These are phyloP conservation scores for Protonemura montana DNA, from an alignment of 2,888 invertebrate genomes.

Conservation along the genomic window DNA sequence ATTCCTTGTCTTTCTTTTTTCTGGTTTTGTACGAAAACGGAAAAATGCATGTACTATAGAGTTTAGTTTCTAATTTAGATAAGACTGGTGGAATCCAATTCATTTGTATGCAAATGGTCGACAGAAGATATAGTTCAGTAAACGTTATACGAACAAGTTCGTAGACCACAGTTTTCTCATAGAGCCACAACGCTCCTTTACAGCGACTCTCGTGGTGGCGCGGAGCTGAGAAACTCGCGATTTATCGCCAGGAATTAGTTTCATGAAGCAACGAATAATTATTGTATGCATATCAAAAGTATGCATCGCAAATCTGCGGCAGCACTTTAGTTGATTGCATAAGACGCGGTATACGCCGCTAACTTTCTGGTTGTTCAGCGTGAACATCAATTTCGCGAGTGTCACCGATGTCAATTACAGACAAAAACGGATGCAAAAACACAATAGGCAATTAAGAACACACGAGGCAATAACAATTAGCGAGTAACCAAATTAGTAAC, in stretches of 20 bases:
- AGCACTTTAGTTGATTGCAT: background rate
- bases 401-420: background rate
- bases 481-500: background rate
- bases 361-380: background rate
- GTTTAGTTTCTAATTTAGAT: background rate
- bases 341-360: background rate
- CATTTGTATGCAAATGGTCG: constrained; percentile 12
- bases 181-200: background rate
- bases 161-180: background rate
- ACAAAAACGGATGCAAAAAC: background rate
- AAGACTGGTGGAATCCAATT: constrained; percentile 1
- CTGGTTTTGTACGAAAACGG: background rate
- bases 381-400: background rate
- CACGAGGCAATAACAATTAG: background rate
- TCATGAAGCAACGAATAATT: background rate
- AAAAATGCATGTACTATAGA: background rate
- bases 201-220: background rate
- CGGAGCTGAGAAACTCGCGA: background rate
- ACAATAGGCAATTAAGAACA: background rate
- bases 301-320: background rate
- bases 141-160: background rate
- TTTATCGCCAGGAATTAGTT: background rate
- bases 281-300: background rate
- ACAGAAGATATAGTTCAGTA: background rate
- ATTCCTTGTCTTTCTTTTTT: background rate